phyloP scores from a whole-genome alignment of 1,140 invertebrate genomes.

The Drosophila parabipectinata region DNA sequence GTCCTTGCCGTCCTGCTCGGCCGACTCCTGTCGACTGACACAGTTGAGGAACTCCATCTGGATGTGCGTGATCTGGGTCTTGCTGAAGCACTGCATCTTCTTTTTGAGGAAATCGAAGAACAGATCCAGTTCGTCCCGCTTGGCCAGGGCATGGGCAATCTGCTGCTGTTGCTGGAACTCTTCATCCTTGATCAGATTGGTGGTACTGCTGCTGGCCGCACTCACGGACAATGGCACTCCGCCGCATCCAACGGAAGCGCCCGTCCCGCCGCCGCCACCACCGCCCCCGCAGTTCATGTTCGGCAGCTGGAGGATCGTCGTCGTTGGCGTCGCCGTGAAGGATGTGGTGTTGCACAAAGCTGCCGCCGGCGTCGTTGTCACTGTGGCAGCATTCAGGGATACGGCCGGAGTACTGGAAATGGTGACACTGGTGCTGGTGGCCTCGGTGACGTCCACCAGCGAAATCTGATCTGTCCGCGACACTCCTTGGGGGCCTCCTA shows the following conservation, averaged over 20 bases:
- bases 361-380: slow-evolving; percentile 56
- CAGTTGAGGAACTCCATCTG: slow-evolving; percentile 82
- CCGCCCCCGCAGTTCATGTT: slow-evolving; percentile 28
- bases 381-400: slow-evolving; percentile 50
- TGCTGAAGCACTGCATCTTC: slow-evolving; percentile 78
- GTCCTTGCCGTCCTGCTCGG: slow-evolving; percentile 92
- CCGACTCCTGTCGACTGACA: slow-evolving; percentile 70
- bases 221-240: slow-evolving; percentile 50
- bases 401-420: slow-evolving; percentile 64
- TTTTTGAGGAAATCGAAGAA: slow-evolving; percentile 82
- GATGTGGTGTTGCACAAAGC: slow-evolving; percentile 50
- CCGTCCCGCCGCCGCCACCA: neutral
- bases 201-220: slow-evolving; percentile 68
- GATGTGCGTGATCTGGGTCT: slow-evolving; percentile 76
- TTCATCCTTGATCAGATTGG: slow-evolving; percentile 59
- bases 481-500: neutral
- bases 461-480: slow-evolving; percentile 48
- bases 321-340: slow-evolving; percentile 41
- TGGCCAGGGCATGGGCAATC: slow-evolving; percentile 49
- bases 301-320: slow-evolving; percentile 66
- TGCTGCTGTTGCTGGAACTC: slow-evolving; percentile 44
- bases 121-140: slow-evolving; percentile 74
- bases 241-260: neutral
- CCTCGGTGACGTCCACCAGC: slow-evolving; percentile 68
- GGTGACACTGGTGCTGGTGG: slow-evolving; percentile 71